Conservation (phyloP, 2,113 vertebrate genomes). For the Etia nguti region DNA sequence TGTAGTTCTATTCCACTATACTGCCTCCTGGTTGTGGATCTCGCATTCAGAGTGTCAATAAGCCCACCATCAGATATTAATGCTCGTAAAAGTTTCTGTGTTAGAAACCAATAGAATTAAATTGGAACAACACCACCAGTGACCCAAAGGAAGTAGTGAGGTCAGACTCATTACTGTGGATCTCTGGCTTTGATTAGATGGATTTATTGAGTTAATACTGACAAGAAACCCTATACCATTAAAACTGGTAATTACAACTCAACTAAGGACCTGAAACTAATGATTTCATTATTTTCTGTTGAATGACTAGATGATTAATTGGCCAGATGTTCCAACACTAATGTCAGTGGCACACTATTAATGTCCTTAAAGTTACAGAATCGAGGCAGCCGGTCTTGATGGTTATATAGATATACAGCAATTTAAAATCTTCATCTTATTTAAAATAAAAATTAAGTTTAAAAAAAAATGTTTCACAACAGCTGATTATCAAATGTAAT, state of each 20-base stretch:
- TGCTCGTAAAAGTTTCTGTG: not conserved
- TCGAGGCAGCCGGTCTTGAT: not conserved
- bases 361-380: not conserved
- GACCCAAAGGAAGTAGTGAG: not conserved
- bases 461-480: not conserved
- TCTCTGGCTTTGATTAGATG: not conserved
- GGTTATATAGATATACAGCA: not conserved
- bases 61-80: not conserved
- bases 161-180: conserved; percentile 4
- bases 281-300: not conserved
- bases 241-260: not conserved
- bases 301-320: not conserved
- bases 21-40: conserved; percentile 34
- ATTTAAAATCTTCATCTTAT: not conserved
- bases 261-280: not conserved
- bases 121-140: not conserved
- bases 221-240: not conserved
- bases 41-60: not conserved
- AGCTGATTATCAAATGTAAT: not conserved
- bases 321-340: not conserved
- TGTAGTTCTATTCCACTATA: conserved; percentile 42
- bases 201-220: conserved; percentile 16
- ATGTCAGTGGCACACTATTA: not conserved
- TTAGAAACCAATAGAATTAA: not conserved
- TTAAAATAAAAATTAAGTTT: not conserved